phyloP scores from a whole-genome alignment of 2,113 vertebrate species.

The Zingel zingel region DNA sequence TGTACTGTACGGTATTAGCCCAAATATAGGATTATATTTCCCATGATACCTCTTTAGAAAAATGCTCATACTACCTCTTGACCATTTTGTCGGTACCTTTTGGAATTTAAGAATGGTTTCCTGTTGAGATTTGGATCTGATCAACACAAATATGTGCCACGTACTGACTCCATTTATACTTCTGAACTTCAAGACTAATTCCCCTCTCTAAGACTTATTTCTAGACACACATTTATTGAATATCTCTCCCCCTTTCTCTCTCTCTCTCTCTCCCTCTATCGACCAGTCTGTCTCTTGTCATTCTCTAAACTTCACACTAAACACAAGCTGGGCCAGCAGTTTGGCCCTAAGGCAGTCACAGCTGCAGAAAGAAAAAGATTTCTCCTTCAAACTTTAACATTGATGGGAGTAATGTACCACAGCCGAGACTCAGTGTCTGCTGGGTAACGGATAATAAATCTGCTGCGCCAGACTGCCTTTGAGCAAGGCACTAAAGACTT shows the following conservation, averaged over 20 bases:
- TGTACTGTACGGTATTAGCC: too few relatives aligned
- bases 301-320: slow-evolving; percentile 7
- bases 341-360: neutral
- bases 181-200: neutral
- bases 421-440: slow-evolving; percentile 1
- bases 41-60: neutral
- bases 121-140: neutral
- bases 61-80: neutral
- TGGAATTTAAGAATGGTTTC: too few relatives aligned
- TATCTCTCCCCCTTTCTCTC: neutral
- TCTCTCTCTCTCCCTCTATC: neutral
- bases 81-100: neutral
- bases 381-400: slow-evolving; percentile 16
- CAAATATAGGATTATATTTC: too few relatives aligned
- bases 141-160: neutral
- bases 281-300: neutral
- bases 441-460: slow-evolving; percentile 22
- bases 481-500: slow-evolving; percentile 30
- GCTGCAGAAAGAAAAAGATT: neutral
- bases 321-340: neutral
- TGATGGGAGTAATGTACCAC: slow-evolving; percentile 28
- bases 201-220: neutral
- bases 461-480: neutral
- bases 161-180: neutral
- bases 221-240: neutral